Conservation (phyloP, 2,797 vertebrate genomes). For the Myotis planiceps region DNA sequence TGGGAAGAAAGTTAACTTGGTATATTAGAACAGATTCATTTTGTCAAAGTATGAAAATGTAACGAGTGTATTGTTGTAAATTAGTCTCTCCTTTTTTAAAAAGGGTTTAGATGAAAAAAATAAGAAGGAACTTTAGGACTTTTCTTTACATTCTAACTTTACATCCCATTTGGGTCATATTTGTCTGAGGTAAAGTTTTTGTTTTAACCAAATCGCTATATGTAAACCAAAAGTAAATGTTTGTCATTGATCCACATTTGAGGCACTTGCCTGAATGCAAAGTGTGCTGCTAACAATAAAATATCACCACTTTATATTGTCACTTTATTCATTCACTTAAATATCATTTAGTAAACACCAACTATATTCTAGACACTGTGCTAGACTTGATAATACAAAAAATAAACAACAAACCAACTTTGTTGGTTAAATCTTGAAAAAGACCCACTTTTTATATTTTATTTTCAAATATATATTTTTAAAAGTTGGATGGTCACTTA, state of each 20-base stretch:
- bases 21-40: slow-evolving; percentile 4
- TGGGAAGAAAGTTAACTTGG: neutral
- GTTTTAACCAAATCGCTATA: neutral
- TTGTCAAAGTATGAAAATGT: neutral
- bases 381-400: neutral
- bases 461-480: neutral
- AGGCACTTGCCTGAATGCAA: neutral
- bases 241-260: neutral
- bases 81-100: neutral
- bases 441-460: neutral
- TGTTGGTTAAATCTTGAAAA: neutral
- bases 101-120: neutral
- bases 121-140: neutral
- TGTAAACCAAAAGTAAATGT: neutral
- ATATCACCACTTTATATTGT: neutral
- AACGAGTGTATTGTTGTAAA: neutral
- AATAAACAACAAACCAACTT: neutral
- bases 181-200: neutral
- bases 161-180: neutral
- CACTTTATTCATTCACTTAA: neutral
- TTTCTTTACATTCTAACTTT: neutral
- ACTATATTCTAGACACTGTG: neutral
- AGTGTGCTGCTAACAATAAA: neutral
- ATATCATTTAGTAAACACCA: neutral
- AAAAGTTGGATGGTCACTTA: neutral